Evolutionary conservation across 2,113 vertebrate genomes (phyloP), one percentile per base, ranked within the genome.

Genomic region (Anoplopoma fimbria): DNA sequence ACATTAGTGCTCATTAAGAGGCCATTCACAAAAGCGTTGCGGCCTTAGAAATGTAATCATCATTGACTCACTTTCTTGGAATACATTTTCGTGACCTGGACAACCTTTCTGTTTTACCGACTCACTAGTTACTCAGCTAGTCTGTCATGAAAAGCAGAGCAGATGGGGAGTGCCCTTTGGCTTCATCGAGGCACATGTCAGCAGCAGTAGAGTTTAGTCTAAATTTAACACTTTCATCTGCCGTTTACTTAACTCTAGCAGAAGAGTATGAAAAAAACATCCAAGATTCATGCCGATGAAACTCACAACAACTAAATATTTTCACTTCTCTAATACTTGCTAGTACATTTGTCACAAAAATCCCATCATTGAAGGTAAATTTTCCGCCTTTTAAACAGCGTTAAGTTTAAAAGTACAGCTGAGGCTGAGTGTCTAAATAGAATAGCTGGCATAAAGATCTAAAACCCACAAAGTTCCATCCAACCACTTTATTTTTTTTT

Each of bases 61-160:
- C 76, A 40, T 17, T 69, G 84, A 80, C 63, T 86, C 79, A 80
- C 70, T 81, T 85, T 79, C 62, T 72, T 40, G 38, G 58, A 67
- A 80, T 63, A 61, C 38, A 81, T 76, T 79, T 82, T 42, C 47
- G 69, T 58, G 88, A 88, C 75, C 71, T 61, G 69, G 29, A 33
- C 68, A 36, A 69, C 82, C 82, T 87, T 80, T 79, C 45, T 68
- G 27, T 84, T 72, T 55, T 53, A 58, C 61, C 79, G 76, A 73
- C 70, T 89, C 84, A 85, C 68, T 23, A 33, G 79, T 79, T 68
- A 76, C 84, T 73, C 67, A 57, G 75, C 61, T 77, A 33, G 58
- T 79, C 76, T 23, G 67, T 83, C 71, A 60, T 77, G 82, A 83
- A 69, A 79, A 73, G 64, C 34, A 29, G 58, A 76, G 79, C 81